Conservation (phyloP, 2,888 invertebrate species). For the Erannis defoliaria region DNA sequence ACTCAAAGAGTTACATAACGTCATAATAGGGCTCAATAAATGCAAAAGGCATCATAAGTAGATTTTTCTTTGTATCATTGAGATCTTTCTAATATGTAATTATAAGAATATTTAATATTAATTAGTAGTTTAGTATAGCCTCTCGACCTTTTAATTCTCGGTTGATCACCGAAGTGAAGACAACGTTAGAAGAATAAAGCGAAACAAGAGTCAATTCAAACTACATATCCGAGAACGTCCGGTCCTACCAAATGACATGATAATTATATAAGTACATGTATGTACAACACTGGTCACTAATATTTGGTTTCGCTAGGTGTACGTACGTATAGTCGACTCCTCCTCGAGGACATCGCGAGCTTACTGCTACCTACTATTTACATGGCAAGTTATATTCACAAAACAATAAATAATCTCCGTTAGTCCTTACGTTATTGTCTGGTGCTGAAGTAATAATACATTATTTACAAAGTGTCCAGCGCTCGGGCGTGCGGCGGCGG, state of each 20-base stretch:
- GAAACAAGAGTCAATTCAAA: too few relatives aligned
- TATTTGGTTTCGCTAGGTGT: too few relatives aligned
- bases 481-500: neutral
- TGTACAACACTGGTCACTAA: too few relatives aligned
- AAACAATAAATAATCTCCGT: conserved; percentile 22
- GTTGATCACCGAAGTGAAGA: too few relatives aligned
- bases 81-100: conserved; percentile 2
- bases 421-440: conserved; percentile 14
- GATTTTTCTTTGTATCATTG: neutral
- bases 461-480: conserved; percentile 21
- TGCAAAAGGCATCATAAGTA: neutral
- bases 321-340: too few relatives aligned
- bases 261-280: too few relatives aligned
- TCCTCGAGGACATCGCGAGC: neutral
- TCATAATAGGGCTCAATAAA: neutral
- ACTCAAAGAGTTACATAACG: neutral
- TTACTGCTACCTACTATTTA: neutral
- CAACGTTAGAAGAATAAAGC: too few relatives aligned
- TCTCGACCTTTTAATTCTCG: too few relatives aligned
- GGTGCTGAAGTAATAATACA: conserved; percentile 10
- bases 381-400: neutral
- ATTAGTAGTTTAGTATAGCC: too few relatives aligned
- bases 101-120: neutral
- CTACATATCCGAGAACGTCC: too few relatives aligned
- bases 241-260: too few relatives aligned